Percentiles rank a stretch among this genome's conserved stretches.
phyloP scores from a whole-genome alignment of 1,140 invertebrate species.

The Drosophila pandora region DNA sequence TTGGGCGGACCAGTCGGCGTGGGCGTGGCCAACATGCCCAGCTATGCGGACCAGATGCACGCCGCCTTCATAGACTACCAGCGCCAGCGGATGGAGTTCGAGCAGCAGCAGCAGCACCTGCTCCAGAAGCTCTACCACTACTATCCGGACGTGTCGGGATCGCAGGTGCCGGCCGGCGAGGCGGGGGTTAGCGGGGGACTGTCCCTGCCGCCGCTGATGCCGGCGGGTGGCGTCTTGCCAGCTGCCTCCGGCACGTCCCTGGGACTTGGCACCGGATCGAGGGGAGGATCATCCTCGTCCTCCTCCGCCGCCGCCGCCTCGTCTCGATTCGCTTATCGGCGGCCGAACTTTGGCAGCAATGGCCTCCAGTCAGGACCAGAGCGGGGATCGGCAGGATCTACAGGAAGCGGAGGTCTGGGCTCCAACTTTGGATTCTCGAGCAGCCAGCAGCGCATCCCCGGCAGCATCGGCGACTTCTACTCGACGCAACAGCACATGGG shows the following conservation, averaged over 20 bases:
- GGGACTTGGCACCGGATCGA: background rate
- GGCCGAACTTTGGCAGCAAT: conserved; percentile 39
- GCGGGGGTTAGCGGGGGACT: background rate
- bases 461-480: conserved; percentile 42
- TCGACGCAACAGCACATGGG: conserved; percentile 64
- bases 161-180: background rate
- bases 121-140: conserved; percentile 59
- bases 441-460: background rate
- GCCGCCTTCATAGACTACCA: conserved; percentile 67
- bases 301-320: conserved; percentile 1
- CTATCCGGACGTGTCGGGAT: conserved; percentile 56
- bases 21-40: conserved; percentile 27
- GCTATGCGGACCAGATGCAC: conserved; percentile 71
- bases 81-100: conserved; percentile 61
- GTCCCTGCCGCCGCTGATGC: conserved; percentile 1
- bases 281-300: background rate
- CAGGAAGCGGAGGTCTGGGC: background rate
- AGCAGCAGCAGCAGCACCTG: conserved; percentile 71
- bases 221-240: background rate
- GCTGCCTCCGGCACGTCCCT: background rate
- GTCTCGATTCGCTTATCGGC: conserved; percentile 18
- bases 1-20: background rate
- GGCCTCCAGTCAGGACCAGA: conserved; percentile 47
- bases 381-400: background rate
- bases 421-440: background rate